phyloP scores from a whole-genome alignment of 2,888 invertebrate genomes.

The Flexamia atlantica region DNA sequence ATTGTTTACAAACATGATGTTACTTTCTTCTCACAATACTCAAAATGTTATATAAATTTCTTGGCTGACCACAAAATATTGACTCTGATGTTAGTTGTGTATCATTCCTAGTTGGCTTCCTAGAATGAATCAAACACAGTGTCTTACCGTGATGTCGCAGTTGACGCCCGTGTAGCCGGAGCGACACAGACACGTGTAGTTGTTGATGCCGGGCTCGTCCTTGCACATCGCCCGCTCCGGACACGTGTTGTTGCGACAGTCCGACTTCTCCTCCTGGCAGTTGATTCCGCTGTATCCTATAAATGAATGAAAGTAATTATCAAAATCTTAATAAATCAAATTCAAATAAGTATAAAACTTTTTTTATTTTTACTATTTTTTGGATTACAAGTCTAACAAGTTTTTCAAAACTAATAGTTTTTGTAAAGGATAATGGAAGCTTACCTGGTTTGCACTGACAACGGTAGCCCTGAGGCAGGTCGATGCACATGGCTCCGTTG shows the following conservation, averaged over 20 bases:
- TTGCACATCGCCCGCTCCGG: constrained; percentile 98
- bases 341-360: too few relatives aligned
- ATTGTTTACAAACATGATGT: too few relatives aligned
- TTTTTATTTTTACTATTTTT: too few relatives aligned
- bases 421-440: too few relatives aligned
- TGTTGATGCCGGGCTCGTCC: constrained; percentile 93
- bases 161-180: constrained; percentile 96
- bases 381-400: too few relatives aligned
- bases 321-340: neutral
- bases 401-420: too few relatives aligned
- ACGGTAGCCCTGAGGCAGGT: constrained; percentile 94
- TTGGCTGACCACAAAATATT: too few relatives aligned
- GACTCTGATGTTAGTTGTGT: too few relatives aligned
- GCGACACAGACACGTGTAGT: constrained; percentile 94
- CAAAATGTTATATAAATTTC: too few relatives aligned
- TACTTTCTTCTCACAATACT: too few relatives aligned
- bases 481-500: constrained; percentile 94
- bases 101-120: too few relatives aligned
- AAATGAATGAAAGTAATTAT: neutral
- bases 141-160: constrained; percentile 89
- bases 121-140: too few relatives aligned
- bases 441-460: constrained; percentile 83
- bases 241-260: constrained; percentile 93
- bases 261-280: constrained; percentile 95
- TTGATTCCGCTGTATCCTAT: constrained; percentile 92